Evolutionary conservation across 2,888 invertebrate species (phyloP).

Genomic region (Nephrotoma appendiculata): DNA sequence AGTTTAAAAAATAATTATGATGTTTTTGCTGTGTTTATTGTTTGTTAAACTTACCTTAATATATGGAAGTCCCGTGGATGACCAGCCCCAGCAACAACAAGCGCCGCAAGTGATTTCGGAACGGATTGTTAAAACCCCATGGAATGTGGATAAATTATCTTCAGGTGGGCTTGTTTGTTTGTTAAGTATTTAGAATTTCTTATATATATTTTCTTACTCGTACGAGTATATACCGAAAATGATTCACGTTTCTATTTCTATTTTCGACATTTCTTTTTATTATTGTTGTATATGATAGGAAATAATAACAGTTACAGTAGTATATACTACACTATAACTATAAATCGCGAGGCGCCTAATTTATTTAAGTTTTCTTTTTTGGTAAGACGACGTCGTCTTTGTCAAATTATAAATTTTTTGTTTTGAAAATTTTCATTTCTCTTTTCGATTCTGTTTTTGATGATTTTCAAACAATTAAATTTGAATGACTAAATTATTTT

Average conservation of each 20-base stretch:
- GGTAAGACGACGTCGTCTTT: not conserved
- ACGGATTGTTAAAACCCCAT: slow-evolving; percentile 1
- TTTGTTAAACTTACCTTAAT: not conserved
- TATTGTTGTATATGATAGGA: not conserved
- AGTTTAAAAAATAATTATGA: not conserved
- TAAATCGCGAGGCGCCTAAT: not conserved
- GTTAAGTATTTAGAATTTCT: not conserved
- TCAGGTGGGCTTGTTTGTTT: not conserved
- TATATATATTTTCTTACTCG: not conserved
- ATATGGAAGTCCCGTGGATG: not conserved
- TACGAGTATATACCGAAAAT: not conserved
- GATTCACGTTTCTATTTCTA: not conserved
- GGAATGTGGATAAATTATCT: slow-evolving; percentile 4
- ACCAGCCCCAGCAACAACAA: not conserved
- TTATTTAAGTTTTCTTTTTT: not conserved
- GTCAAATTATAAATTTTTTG: not conserved
- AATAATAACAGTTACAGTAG: not conserved
- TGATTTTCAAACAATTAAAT: not conserved
- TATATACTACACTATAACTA: not conserved
- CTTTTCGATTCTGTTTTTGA: not conserved
- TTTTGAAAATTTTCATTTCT: not conserved
- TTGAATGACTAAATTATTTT: not conserved
- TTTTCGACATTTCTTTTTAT: not conserved
- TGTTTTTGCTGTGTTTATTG: not conserved
- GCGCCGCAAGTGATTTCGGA: not conserved